Conservation (phyloP, 2,797 vertebrate species). For the Alosa sapidissima region DNA sequence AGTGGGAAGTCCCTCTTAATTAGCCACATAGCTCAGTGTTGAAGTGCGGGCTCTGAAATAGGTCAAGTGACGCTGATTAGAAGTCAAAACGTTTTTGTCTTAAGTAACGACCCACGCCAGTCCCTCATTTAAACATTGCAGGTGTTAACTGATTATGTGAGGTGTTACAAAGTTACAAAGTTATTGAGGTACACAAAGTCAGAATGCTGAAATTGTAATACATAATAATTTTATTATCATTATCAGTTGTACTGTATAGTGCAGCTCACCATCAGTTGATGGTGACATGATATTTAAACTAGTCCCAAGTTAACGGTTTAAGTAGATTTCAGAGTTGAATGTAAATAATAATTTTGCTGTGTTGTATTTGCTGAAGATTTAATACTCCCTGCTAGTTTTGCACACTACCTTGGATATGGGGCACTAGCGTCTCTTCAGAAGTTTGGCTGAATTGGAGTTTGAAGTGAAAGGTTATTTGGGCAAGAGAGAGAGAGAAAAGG, state of each 20-base stretch:
- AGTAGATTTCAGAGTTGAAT: background rate
- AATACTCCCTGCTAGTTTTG: background rate
- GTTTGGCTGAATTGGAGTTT: slow-evolving; percentile 51
- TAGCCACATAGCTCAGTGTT: background rate
- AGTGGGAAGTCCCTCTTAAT: slow-evolving; percentile 32
- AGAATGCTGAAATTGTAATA: too few species aligned
- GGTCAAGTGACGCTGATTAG: background rate
- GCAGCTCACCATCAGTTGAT: background rate
- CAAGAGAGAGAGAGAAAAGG: slow-evolving; percentile 19
- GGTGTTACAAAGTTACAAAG: too few species aligned
- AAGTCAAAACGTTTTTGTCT: slow-evolving; percentile 53
- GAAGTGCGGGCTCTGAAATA: slow-evolving; percentile 8
- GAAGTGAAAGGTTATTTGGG: slow-evolving; percentile 63
- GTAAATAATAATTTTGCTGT: background rate
- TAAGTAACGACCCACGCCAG: background rate
- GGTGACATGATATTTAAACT: background rate
- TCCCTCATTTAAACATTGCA: background rate
- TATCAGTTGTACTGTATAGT: background rate
- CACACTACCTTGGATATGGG: background rate
- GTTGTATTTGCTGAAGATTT: background rate
- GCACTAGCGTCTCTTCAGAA: background rate
- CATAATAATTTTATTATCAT: background rate
- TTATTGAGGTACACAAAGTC: background rate
- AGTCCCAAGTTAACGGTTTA: background rate
- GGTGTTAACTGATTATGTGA: too few species aligned